A percentile compares a stretch with the other conserved stretches of the same genome.
phyloP scores from a whole-genome alignment of 2,888 invertebrate species.

The Globia sparganii region DNA sequence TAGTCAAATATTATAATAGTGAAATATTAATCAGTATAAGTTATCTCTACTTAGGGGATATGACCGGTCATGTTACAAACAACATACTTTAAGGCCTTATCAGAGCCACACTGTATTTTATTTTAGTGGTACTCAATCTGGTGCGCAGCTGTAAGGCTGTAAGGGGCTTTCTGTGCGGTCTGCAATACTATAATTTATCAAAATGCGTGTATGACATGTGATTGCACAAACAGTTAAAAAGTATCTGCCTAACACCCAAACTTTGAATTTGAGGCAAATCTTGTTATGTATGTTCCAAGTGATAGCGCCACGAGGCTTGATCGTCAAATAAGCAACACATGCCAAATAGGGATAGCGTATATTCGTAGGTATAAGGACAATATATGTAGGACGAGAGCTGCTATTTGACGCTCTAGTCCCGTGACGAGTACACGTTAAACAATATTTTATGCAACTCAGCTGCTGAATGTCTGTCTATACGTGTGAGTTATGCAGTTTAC shows the following conservation, averaged over 20 bases:
- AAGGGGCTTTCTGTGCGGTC: conserved; percentile 22
- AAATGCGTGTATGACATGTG: neutral
- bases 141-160: neutral
- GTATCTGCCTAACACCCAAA: conserved; percentile 16
- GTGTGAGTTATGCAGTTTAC: conserved; percentile 6
- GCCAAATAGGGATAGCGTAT: conserved; percentile 51
- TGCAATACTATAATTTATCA: conserved; percentile 32
- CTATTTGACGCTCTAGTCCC: conserved; percentile 31
- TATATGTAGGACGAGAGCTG: conserved; percentile 11
- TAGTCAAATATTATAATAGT: too few relatives aligned
- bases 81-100: conserved; percentile 19
- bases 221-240: conserved; percentile 22
- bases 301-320: conserved; percentile 25
- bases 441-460: conserved; percentile 13
- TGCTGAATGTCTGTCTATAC: conserved; percentile 45
- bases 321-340: conserved; percentile 42
- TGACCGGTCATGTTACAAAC: conserved; percentile 15
- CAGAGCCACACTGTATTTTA: conserved; percentile 34
- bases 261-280: conserved; percentile 27
- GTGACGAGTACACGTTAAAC: conserved; percentile 18
- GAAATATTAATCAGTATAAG: too few relatives aligned
- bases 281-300: conserved; percentile 24
- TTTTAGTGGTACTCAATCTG: conserved; percentile 31
- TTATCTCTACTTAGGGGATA: neutral
- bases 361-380: conserved; percentile 33